Evolutionary conservation across 2,888 invertebrate genomes (phyloP), one percentile per base, ranked within the genome.

Genomic region (Acanthosepion esculentum): DNA sequence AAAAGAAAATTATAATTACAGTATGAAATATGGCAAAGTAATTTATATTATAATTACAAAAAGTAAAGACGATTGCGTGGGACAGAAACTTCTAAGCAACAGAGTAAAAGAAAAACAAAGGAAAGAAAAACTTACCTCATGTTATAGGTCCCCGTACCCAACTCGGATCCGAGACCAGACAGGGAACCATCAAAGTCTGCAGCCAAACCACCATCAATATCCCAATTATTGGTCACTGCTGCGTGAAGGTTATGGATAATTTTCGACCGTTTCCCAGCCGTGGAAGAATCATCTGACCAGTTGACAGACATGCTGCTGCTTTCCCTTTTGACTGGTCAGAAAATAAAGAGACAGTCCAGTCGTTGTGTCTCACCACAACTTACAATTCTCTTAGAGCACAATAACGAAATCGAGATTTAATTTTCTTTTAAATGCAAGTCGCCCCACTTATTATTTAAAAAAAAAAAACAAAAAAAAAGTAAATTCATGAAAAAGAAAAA

Each of bases 161-260:
- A 97, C 97, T 98, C 98, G 50, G 98, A 98, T 41, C 98, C 98
- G 91, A 98, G 98, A 23, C 98, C 98, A 8, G 98, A 98, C 48
- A 98, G 97, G n/a, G 98, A 98, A 92, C 98, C 98, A 97, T 98
- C 98, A 96, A 98, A 98, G 97, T 98, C 98, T 59, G 98, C 98
- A 48, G 98, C 98, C 95, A 98, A 97, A 94, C 98, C 98, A 95
- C 98, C 98, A 95, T 98, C 98, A 94, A 98, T 98, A 96, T 98
- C 98, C 97, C 97, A 96, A 50, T 95, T 96, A 78, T 78, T 78
- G 29, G 95, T 95, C 93, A 96, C 95, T 12, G 96, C 95, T 48
- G 94, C 95, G 4, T 95, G 94, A 29, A 94, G 48, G 93, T 95
- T 95, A 94, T 96, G 96, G 8, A 96, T 96, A 94, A 96, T 96